Evolutionary conservation across 2,113 vertebrate species (phyloP), one percentile per base, ranked within the genome.

Genomic region (Perca fluviatilis): DNA sequence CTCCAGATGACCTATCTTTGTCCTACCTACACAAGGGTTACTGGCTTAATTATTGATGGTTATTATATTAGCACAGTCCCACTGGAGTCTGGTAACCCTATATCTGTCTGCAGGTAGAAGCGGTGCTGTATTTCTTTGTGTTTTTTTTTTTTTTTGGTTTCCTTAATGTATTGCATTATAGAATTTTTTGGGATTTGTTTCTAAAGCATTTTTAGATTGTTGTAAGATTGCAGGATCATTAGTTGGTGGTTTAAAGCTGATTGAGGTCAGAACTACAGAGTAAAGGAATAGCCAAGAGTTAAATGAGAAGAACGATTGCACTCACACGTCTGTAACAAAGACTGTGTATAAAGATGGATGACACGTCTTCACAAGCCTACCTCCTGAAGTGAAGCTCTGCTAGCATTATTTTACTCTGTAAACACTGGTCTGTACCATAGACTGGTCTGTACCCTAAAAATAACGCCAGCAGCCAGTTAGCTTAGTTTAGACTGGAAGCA

Each of bases 1-100:
- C 25, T 54, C 69, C 64, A 57, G 36, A 60, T 36, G n/a, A 85
- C 66, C 16, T 9, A 49, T 33, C 3, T 43, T 51, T 69, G 63
- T 78, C 54, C 25, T 57, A 14, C 60, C 10, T n/a, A n/a, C 25
- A 72, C 56, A 30, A 40, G 14, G 7, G 21, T 16, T 56, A n/a
- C 56, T 68, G 36, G 46, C 25, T 69, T 65, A 50, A 40, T 54
- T 81, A 50, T 43, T 15, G 25, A 21, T 30, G 21, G 57, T 40
- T 47, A 21, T 33, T 30, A 25, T 53, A 19, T 57, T 79, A 46
- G 69, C 5, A 51, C 25, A 47, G 12, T 58, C 19, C 61, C 21
- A 46, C 6, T 40, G 13, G 16, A 43, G 21, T 60, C 9, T 49
- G 46, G 14, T 18, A 13, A n/a, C 14, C 23, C 6, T 33, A 13